Evolutionary conservation across 2,113 vertebrate genomes (phyloP), one percentile per base, ranked within the genome.

Genomic region (Bubo scandiacus): DNA sequence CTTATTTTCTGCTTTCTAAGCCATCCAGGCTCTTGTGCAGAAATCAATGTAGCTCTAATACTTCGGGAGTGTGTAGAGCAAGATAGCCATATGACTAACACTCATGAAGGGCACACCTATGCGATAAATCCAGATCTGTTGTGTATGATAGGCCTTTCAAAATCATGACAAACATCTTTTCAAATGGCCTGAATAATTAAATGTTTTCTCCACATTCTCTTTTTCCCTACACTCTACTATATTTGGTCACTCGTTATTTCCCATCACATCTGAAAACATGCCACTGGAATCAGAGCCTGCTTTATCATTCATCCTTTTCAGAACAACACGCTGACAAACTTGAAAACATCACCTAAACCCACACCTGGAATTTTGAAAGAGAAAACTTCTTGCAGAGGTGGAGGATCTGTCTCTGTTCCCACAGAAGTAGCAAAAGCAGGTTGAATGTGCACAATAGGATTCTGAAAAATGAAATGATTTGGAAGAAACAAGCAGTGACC

Each of bases 21-120:
- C 19, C 15, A 29, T 14, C 20, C 12, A 47, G 63, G 27, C 11
- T 59, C 17, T 77, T 51, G 29, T 26, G 74, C 34, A 63, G 70
- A 78, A 78, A 85, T 58, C 22, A 55, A 23, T 23, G 43, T 55
- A 63, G 15, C 21, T 71, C 38, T 55, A 29, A 66, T 54, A 63
- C 22, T 45, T 67, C 0, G 1, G 5, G 30, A 32, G 3, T 3
- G 3, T 57, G 12, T 20, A 43, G 38, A 71, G 7, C 15, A 52
- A 40, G 15, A 38, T 10, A 70, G 23, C 11, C 18, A n/a, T 25
- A 40, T 21, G 32, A 15, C 15, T 32, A 42, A 15, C 15, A 10
- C 17, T 51, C 25, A 29, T 23, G 18, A 67, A 82, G 26, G 47
- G 52, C 38, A 75, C 1, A 3, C 27, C 29, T 63, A 3, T 17